Percentiles rank a stretch among this genome's conserved stretches.
These are phyloP conservation scores for Phymastichus coffea DNA, from an alignment of 1,140 invertebrate species.

Conservation along the genomic window DNA sequence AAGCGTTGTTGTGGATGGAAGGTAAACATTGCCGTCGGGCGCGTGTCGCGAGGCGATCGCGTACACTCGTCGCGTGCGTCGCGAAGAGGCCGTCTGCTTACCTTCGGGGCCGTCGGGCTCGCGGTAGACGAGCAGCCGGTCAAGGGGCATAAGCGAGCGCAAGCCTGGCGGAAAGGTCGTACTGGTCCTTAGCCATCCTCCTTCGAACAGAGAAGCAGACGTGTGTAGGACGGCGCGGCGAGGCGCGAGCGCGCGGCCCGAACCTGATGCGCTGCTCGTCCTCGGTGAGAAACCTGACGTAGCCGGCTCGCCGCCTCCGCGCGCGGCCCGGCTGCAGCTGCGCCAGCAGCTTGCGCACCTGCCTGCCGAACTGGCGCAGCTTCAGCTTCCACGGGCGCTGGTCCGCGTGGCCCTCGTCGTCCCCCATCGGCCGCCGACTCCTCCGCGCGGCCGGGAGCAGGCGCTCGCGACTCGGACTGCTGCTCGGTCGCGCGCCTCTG, in stretches of 20 bases:
- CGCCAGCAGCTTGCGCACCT: conserved; percentile 36
- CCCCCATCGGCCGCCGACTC: conserved; percentile 47
- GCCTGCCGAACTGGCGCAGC: conserved; percentile 40
- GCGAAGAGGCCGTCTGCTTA: conserved; percentile 41
- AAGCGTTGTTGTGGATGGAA: no score
- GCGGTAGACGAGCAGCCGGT: conserved; percentile 85
- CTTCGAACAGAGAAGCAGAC: conserved; percentile 49
- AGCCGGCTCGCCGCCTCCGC: conserved; percentile 51
- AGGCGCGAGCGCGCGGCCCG: no score
- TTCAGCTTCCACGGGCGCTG: conserved; percentile 48
- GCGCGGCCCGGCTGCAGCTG: conserved; percentile 31
- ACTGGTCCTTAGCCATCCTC: conserved; percentile 75
- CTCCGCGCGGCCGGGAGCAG: conserved; percentile 38
- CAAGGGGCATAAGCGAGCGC: conserved; percentile 90
- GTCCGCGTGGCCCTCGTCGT: no score
- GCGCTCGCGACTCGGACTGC: conserved; percentile 16
- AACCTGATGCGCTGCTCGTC: conserved; percentile 57
- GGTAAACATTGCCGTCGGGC: no score
- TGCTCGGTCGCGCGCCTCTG: conserved; percentile 29
- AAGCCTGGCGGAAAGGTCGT: conserved; percentile 85
- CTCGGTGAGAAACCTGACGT: conserved; percentile 57
- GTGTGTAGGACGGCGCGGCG: background rate
- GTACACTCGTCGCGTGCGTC: background rate
- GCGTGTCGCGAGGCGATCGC: no score
- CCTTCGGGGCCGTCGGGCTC: conserved; percentile 84